Base-by-base conservation (phyloP, 2,113 vertebrate genomes). In the Embiotoca jacksoni region DNA sequence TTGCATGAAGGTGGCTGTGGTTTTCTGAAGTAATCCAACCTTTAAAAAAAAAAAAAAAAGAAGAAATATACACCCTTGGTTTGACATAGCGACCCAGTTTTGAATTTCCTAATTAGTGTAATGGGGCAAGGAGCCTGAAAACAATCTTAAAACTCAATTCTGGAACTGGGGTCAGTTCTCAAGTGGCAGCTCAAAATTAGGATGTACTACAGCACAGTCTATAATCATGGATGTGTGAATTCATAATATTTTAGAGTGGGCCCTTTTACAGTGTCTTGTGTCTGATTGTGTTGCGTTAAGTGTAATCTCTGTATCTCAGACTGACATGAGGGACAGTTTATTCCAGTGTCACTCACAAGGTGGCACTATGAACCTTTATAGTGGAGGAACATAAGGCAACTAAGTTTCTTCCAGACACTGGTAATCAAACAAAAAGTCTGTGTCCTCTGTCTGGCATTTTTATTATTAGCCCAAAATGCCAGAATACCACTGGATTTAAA, bases 281-380 rank as follows among this genome's bases (percentile, higher is more conserved):
- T 30, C 50, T 47, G 6, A 30, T 5, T 36, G 1, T 58, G 15
- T 59, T 61, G 32, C 44, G 16, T 56, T 31, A 56, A 39, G 32
- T 54, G 2, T 55, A 44, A 63, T 46, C 9, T 13, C 4, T 9
- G 9, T 14, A 39, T 55, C 23, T 23, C 23, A 23, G 23, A 35
- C 5, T 39, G 10, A 47, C 35, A 16, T 13, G 3, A 15, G 4
- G 3, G 7, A 2, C 4, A 55, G 39, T 37, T 60, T 55, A 35
- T 81, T 72, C 68, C 77, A 71, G n/a, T 57, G 8, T 75, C 1
- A 72, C 30, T 35, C 89, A 90, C 86, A 80, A 82, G 88, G 80
- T 82, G 91, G 89, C 80, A 37, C 79, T 90, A 68, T 82, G 13
- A n/a, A 33, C n/a, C 65, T 78, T 80, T 7, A 1, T 57, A 23